A percentile compares a stretch with the other conserved stretches of the same genome.
phyloP scores from a whole-genome alignment of 1,140 invertebrate species.

The silkworm (Bombyx mori) region DNA sequence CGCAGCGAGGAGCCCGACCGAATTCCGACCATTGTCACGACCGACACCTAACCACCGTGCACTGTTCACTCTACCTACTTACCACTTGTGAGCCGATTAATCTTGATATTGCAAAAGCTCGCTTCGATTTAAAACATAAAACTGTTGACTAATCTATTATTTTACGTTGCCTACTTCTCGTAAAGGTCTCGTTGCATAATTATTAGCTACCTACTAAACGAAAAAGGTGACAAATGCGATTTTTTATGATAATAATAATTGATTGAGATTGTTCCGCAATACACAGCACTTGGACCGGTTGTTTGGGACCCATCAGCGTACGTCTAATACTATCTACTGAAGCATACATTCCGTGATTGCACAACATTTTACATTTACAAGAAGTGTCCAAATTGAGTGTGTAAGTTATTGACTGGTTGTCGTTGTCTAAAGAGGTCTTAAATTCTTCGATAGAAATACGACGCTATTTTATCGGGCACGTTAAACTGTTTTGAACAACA shows the following conservation, averaged over 20 bases:
- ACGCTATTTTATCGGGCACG: conserved; percentile 36
- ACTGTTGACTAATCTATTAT: too few relatives aligned
- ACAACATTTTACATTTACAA: conserved; percentile 32
- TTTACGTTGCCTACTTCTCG: too few relatives aligned
- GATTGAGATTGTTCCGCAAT: conserved; percentile 11
- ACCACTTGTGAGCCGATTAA: conserved; percentile 27
- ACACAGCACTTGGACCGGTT: conserved; percentile 16
- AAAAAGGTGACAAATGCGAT: too few relatives aligned
- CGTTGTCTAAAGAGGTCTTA: conserved; percentile 34
- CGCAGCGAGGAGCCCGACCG: conserved; percentile 39
- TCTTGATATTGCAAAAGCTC: conserved; percentile 23
- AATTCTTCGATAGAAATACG: conserved; percentile 39
- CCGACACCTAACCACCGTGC: background rate
- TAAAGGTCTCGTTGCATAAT: too few relatives aligned
- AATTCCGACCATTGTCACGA: conserved; percentile 65
- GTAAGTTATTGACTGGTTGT: conserved; percentile 28
- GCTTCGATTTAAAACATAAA: too few relatives aligned
- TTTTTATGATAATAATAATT: too few relatives aligned
- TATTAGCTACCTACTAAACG: too few relatives aligned
- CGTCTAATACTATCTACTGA: conserved; percentile 30
- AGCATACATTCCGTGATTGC: conserved; percentile 25
- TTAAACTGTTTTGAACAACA: conserved; percentile 34
- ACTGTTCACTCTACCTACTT: too few relatives aligned
- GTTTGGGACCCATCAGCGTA: conserved; percentile 27
- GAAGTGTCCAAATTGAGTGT: conserved; percentile 27